Conservation (phyloP, 2,888 invertebrate genomes). For the Standfussiana lucernea region DNA sequence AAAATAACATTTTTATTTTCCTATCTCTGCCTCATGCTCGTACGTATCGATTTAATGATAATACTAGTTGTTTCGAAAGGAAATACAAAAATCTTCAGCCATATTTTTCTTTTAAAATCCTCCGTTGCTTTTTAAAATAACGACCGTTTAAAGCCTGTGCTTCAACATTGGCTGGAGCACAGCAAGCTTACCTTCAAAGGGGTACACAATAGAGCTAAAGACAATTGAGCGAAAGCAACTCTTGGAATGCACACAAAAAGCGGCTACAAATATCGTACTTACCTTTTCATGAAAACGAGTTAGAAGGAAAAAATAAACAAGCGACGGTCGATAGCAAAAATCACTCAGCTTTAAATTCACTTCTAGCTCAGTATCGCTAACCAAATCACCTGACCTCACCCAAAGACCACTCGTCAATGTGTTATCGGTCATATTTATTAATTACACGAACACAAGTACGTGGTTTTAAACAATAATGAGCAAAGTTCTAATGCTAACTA, state of each 20-base stretch:
- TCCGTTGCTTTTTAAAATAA: slow-evolving; percentile 64
- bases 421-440: slow-evolving; percentile 2
- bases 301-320: slow-evolving; percentile 6
- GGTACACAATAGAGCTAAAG: slow-evolving; percentile 61
- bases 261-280: slow-evolving; percentile 8
- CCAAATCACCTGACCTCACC: background rate
- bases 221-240: slow-evolving; percentile 55
- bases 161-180: slow-evolving; percentile 63
- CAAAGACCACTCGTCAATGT: background rate
- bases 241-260: slow-evolving; percentile 36
- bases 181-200: slow-evolving; percentile 62
- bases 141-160: slow-evolving; percentile 63
- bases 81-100: slow-evolving; percentile 46
- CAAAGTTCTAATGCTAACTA: slow-evolving; percentile 59
- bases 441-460: slow-evolving; percentile 26
- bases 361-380: background rate
- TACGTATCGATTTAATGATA: slow-evolving; percentile 41
- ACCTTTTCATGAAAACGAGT: background rate
- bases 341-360: background rate
- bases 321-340: background rate
- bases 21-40: background rate
- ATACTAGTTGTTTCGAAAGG: slow-evolving; percentile 31
- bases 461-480: slow-evolving; percentile 52
- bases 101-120: slow-evolving; percentile 51
- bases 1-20: slow-evolving; percentile 27